These are phyloP conservation scores for Oostethus manadensis DNA, from an alignment of 2,113 vertebrate species.

Conservation along the genomic window DNA sequence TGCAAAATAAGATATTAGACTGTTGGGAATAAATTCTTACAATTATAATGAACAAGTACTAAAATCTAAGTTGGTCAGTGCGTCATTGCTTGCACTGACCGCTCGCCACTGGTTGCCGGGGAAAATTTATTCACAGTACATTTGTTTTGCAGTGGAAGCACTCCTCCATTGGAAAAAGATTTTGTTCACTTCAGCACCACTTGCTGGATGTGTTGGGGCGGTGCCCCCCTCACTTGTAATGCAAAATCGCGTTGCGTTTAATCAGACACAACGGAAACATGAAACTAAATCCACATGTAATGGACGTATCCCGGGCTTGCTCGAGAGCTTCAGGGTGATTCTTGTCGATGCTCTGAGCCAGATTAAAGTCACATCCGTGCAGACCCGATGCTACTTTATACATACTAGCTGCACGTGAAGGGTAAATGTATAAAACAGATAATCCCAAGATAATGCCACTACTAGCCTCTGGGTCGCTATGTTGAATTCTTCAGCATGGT, in stretches of 20 bases:
- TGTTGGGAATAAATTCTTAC: too few species aligned
- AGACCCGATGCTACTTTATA: slow-evolving; percentile 30
- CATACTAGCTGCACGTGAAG: slow-evolving; percentile 26
- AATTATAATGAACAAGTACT: too few species aligned
- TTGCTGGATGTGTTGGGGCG: too few species aligned
- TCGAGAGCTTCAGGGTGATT: slow-evolving; percentile 34
- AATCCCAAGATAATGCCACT: slow-evolving; percentile 32
- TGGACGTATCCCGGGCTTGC: slow-evolving; percentile 3
- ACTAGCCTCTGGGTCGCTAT: slow-evolving; percentile 19
- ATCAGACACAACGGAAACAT: not conserved
- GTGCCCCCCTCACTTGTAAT: not conserved
- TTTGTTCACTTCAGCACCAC: too few species aligned
- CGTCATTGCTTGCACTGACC: too few species aligned
- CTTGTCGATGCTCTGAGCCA: slow-evolving; percentile 19
- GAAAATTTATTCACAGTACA: too few species aligned
- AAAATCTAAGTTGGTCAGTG: too few species aligned
- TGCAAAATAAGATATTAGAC: too few species aligned
- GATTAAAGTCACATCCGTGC: slow-evolving; percentile 9
- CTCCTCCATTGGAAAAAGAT: too few species aligned
- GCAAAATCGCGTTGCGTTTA: not conserved
- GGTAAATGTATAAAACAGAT: slow-evolving; percentile 18
- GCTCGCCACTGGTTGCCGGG: too few species aligned
- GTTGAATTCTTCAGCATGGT: slow-evolving; percentile 34
- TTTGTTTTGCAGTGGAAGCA: too few species aligned
- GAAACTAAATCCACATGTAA: not conserved